Evolutionary conservation across 1,140 invertebrate genomes (phyloP), one percentile per base, ranked within the genome.

Genomic region (Drosophila sturtevanti): DNA sequence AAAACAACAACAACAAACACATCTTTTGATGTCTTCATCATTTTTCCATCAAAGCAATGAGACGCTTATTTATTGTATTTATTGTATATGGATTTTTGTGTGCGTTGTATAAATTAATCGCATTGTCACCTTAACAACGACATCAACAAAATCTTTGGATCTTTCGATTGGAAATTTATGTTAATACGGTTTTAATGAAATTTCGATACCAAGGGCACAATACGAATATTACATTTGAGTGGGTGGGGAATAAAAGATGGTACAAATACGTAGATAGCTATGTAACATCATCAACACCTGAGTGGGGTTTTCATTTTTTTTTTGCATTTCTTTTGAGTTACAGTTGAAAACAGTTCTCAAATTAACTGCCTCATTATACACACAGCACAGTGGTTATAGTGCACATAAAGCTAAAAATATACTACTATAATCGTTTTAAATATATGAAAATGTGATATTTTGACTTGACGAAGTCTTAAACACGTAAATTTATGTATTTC

Each of bases 131-230:
- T 75, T 63, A 58, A 9, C 21, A 58, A 31, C 5, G 27, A 31
- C 41, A 48, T 2, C 9, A 14, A 14, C 14, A 44, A 16, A 48
- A 48, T 48, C n/a, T 16, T 48, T 48, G 41, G 16, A 48, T 48
- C 7, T 61, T 68, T 74, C 65, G 51, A 75, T 75, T 56, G 75
- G 31, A 62, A 68, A 75, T 75, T 62, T 75, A 75, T 75, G 63
- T 38, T 60, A 75, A 75, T 73, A 44, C 44, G 27, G 22, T 27
- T 35, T 60, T 74, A 66, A 73, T n/a, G 3, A 48, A 48, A 21
- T 48, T 48, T 21, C 41, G 16, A 21, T 48, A 21, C 16, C 41
- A 48, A 48, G 41, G 41, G 41, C 41, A 21, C 41, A 21, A 4
- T 38, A n/a, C 37, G 12, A 38, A 38, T 5, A n/a, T 38, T 38